Conservation (phyloP, 2,113 vertebrate genomes). For the Pycnonotus jocosus region DNA sequence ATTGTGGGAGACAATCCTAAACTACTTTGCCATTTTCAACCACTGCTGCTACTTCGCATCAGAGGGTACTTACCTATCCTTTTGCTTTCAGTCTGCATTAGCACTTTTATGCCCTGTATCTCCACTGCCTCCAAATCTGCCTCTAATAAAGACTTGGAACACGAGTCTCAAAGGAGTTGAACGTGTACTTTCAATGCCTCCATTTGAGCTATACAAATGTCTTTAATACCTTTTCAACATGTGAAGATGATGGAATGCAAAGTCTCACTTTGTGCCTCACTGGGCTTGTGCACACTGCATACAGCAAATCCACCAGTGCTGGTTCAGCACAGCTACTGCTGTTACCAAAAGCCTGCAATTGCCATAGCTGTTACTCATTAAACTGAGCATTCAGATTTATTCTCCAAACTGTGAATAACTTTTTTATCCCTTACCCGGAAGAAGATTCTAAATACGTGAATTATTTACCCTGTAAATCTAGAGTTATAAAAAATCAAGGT, state of each 20-base stretch:
- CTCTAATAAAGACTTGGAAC: neutral
- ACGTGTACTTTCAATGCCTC: neutral
- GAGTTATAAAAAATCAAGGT: neutral
- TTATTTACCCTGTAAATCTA: neutral
- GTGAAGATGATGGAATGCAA: neutral
- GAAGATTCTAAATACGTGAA: neutral
- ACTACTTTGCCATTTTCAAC: neutral
- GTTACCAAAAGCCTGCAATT: neutral
- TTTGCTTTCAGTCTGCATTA: neutral
- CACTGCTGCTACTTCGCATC: neutral
- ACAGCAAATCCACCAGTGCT: neutral
- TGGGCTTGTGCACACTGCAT: neutral
- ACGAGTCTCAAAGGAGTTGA: neutral
- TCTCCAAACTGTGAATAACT: neutral
- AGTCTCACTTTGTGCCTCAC: neutral
- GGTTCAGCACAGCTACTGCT: neutral
- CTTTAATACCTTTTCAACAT: neutral
- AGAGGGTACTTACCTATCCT: neutral
- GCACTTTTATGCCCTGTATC: neutral
- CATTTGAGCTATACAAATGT: neutral
- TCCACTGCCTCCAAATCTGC: neutral
- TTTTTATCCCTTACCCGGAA: neutral
- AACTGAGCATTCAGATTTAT: neutral
- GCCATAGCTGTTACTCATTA: neutral
- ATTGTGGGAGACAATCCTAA: neutral